phyloP scores from a whole-genome alignment of 2,797 vertebrate genomes.

The Gorsachius magnificus region DNA sequence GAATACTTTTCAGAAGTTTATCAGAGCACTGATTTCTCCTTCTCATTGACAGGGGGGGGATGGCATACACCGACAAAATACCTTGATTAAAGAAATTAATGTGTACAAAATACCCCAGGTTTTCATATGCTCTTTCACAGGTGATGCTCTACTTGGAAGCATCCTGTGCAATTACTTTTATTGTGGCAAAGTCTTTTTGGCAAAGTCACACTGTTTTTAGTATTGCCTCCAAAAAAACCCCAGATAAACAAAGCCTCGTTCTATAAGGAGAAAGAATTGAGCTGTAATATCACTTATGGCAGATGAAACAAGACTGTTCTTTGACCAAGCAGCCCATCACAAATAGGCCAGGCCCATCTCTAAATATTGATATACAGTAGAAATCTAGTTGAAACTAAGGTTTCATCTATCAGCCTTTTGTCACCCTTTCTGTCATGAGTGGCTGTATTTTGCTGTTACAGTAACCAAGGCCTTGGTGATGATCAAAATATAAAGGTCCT shows the following conservation, averaged over 20 bases:
- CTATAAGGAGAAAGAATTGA: background rate
- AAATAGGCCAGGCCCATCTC: background rate
- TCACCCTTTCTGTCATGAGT: background rate
- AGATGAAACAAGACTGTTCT: background rate
- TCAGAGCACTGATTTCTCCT: background rate
- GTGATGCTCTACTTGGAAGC: background rate
- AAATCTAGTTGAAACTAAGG: background rate
- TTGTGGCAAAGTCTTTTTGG: background rate
- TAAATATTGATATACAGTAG: background rate
- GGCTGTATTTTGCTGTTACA: background rate
- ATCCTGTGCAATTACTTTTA: background rate
- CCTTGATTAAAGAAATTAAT: background rate
- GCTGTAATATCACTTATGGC: background rate
- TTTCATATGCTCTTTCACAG: background rate
- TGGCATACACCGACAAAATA: background rate
- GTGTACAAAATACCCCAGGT: rapidly evolving
- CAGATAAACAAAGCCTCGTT: background rate
- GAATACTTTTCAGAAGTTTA: background rate
- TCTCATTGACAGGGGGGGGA: background rate
- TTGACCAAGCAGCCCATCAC: background rate
- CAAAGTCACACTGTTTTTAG: background rate
- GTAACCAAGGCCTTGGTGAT: background rate
- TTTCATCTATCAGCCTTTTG: background rate
- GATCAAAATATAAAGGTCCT: background rate
- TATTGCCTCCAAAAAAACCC: background rate